A percentile compares a stretch with the other conserved stretches of the same genome.
Conservation (phyloP, 2,113 vertebrate genomes). For the Crotalus viridis region DNA sequence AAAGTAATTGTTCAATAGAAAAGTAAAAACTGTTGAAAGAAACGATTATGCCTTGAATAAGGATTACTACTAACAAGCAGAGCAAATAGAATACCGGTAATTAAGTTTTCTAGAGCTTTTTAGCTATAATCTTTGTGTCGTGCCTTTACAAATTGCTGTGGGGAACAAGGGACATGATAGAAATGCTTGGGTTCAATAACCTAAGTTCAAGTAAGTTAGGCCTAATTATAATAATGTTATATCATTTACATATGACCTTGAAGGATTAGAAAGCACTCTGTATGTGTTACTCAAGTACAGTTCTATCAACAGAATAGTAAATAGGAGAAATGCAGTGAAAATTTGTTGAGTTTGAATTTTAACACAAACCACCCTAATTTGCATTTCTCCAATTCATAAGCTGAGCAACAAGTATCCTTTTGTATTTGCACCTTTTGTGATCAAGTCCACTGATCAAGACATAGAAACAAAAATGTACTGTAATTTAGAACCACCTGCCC, state of each 20-base stretch:
- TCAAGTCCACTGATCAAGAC: background rate
- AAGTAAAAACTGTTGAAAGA: background rate
- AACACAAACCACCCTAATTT: background rate
- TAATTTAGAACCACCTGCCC: background rate
- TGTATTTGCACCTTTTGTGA: background rate
- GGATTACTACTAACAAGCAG: too few relatives aligned
- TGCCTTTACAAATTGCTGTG: background rate
- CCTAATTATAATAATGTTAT: background rate
- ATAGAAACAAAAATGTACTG: background rate
- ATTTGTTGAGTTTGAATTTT: background rate
- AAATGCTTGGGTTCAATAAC: background rate
- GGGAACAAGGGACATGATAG: background rate
- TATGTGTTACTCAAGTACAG: background rate
- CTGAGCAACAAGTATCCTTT: background rate
- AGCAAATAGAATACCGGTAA: background rate
- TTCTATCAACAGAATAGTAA: background rate
- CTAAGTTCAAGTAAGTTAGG: background rate
- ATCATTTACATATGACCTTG: background rate
- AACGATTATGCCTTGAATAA: background rate
- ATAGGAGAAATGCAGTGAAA: background rate
- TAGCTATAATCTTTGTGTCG: background rate
- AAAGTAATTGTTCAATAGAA: background rate
- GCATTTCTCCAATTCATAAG: background rate
- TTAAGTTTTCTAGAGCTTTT: background rate
- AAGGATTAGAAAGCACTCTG: background rate